These are phyloP conservation scores for Miichthys miiuy DNA, from an alignment of 2,797 vertebrate genomes.

Conservation along the genomic window DNA sequence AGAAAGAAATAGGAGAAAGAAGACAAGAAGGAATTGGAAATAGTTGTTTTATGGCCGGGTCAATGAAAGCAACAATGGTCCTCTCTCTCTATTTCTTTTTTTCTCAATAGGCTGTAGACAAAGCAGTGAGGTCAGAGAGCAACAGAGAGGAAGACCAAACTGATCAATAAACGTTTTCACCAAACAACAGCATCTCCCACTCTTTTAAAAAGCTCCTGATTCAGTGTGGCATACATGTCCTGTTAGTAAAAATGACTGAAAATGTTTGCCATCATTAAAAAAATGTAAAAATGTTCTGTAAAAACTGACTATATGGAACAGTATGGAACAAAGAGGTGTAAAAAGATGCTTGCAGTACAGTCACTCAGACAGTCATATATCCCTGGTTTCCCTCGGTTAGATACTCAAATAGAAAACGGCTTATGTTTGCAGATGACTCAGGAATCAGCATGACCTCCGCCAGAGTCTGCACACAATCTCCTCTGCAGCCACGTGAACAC, in stretches of 20 bases:
- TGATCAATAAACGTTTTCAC: slow-evolving; percentile 33
- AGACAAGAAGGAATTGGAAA: slow-evolving; percentile 48
- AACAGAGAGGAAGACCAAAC: slow-evolving; percentile 8
- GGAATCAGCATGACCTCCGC: background rate
- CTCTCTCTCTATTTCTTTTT: slow-evolving; percentile 40
- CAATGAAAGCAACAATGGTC: slow-evolving; percentile 55
- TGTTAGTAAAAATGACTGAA: background rate
- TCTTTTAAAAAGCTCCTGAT: background rate
- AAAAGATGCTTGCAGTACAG: background rate
- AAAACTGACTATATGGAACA: too few relatives aligned
- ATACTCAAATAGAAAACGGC: slow-evolving; percentile 7
- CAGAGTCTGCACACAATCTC: background rate
- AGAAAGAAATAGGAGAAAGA: slow-evolving; percentile 38
- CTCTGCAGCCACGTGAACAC: background rate
- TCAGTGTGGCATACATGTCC: background rate
- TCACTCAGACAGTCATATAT: background rate
- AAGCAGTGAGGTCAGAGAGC: slow-evolving; percentile 45
- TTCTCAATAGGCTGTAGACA: slow-evolving; percentile 28
- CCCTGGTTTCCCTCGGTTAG: background rate
- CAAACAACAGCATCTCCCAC: background rate
- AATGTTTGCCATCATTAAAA: background rate
- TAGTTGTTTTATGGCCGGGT: slow-evolving; percentile 49
- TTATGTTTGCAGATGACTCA: slow-evolving; percentile 6
- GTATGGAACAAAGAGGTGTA: background rate
- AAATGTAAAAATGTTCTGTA: background rate